Conservation (phyloP, 2,888 invertebrate species). For the Cyrtodaria siliqua region DNA sequence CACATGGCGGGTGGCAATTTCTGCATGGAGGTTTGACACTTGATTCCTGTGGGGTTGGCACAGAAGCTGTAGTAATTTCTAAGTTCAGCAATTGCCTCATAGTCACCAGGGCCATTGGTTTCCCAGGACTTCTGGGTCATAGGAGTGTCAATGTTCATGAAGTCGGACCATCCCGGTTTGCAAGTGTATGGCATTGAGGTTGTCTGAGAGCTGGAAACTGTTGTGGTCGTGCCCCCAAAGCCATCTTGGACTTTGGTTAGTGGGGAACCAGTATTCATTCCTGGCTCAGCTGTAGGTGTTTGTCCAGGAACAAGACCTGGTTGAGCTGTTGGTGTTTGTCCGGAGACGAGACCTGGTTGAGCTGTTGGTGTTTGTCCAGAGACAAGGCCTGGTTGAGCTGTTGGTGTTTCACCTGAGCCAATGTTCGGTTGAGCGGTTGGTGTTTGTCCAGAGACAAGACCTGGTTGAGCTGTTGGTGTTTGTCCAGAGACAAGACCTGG, state of each 20-base stretch:
- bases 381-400: conserved; percentile 35
- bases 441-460: conserved; percentile 18
- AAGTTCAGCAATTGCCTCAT: conserved; percentile 68
- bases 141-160: conserved; percentile 75
- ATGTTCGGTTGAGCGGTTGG: conserved; percentile 48
- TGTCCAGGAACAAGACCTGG: conserved; percentile 27
- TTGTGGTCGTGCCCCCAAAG: conserved; percentile 5
- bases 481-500: conserved; percentile 27
- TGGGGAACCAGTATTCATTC: background rate
- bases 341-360: conserved; percentile 18
- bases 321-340: conserved; percentile 31
- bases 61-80: conserved; percentile 75
- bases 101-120: conserved; percentile 66
- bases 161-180: conserved; percentile 71
- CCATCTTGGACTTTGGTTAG: conserved; percentile 22
- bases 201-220: conserved; percentile 28
- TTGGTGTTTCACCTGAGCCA: conserved; percentile 30
- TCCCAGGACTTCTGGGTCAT: conserved; percentile 48
- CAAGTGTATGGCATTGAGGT: conserved; percentile 66
- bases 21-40: conserved; percentile 69
- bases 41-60: conserved; percentile 74
- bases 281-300: conserved; percentile 27
- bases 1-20: conserved; percentile 69
- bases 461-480: conserved; percentile 51
- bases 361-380: conserved; percentile 43